Evolutionary conservation across 2,888 invertebrate species (phyloP).

Genomic region (Alloscopus bannaensis): DNA sequence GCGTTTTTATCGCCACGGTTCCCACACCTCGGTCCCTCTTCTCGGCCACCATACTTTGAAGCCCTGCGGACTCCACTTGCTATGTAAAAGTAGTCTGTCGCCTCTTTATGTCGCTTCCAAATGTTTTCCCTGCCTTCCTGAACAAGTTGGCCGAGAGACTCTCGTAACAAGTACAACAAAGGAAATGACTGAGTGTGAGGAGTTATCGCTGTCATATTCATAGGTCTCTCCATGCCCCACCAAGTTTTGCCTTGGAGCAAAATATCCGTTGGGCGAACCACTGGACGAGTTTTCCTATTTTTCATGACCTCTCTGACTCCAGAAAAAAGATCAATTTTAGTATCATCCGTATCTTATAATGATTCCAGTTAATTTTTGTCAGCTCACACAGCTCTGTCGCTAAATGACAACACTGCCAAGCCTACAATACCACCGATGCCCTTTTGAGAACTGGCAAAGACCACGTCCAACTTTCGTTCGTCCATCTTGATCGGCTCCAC

Average conservation of each 20-base stretch:
- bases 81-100: background rate
- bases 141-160: background rate
- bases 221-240: background rate
- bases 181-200: background rate
- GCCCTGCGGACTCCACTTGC: background rate
- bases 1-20: background rate
- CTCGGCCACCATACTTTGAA: background rate
- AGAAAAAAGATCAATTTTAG: background rate
- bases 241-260: background rate
- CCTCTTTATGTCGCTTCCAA: background rate
- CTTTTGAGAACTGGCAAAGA: conserved; percentile 87
- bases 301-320: background rate
- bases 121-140: conserved; percentile 6
- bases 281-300: background rate
- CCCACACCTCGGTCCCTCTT: background rate
- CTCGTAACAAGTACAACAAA: background rate
- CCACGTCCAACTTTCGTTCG: conserved; percentile 83
- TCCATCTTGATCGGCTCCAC: conserved; percentile 83
- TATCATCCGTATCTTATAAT: background rate
- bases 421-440: conserved; percentile 86
- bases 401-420: conserved; percentile 85
- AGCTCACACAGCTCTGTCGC: conserved; percentile 81
- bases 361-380: background rate
- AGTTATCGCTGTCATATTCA: background rate
- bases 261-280: background rate